phyloP scores from a whole-genome alignment of 2,113 vertebrate genomes.

The Protomyctophum bolini region DNA sequence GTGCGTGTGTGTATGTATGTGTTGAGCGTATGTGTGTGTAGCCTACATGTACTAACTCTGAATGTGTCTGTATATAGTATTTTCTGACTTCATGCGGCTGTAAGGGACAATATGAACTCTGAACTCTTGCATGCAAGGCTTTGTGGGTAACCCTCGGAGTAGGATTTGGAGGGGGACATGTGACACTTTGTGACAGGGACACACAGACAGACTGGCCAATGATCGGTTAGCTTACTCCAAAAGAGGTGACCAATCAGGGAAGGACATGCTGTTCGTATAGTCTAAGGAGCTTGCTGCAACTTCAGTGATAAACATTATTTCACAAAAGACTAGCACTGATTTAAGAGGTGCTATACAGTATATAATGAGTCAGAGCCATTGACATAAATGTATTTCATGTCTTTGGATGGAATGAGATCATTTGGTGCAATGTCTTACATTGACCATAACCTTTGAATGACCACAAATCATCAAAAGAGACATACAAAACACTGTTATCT shows the following conservation, averaged over 20 bases:
- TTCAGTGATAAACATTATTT: conserved; percentile 9
- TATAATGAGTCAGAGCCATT: conserved; percentile 37
- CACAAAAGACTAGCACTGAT: conserved; percentile 33
- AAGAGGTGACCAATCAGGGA: conserved; percentile 30
- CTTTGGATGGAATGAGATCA: neutral
- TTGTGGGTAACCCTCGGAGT: conserved; percentile 27
- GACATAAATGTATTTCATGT: conserved; percentile 38
- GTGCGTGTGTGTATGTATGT: conserved; percentile 17
- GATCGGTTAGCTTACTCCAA: neutral
- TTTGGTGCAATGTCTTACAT: neutral
- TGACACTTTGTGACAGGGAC: conserved; percentile 1
- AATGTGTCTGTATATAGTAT: conserved; percentile 34
- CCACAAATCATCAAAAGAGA: conserved; percentile 13
- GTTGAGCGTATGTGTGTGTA: conserved; percentile 23
- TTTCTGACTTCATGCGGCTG: conserved; percentile 32
- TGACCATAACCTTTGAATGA: neutral
- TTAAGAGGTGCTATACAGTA: conserved; percentile 45
- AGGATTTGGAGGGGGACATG: neutral
- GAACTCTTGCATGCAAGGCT: conserved; percentile 12
- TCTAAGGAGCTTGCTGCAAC: conserved; percentile 1
- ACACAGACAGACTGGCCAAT: neutral
- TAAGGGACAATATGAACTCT: conserved; percentile 20
- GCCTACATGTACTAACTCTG: conserved; percentile 12
- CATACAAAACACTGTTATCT: neutral
- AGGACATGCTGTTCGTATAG: neutral